phyloP scores from a whole-genome alignment of 2,888 invertebrate species.

The Neoascia interrupta region DNA sequence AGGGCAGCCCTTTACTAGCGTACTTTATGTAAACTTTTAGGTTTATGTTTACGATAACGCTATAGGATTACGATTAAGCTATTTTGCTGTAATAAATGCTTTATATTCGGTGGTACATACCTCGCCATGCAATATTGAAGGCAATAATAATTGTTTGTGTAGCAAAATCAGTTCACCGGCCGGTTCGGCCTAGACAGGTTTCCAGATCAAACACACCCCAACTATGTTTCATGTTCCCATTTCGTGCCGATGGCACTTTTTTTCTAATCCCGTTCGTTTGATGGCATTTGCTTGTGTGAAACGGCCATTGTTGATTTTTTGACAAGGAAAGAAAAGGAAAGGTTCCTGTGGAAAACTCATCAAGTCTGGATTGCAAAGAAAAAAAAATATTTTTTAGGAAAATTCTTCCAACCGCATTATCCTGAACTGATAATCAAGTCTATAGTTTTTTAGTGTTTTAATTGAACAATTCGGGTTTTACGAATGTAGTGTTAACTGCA shows the following conservation, averaged over 20 bases:
- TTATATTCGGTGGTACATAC: too few relatives aligned
- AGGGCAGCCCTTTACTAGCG: too few relatives aligned
- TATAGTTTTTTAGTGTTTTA: conserved; percentile 36
- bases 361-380: conserved; percentile 64
- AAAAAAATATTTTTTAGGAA: conserved; percentile 53
- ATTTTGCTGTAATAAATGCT: too few relatives aligned
- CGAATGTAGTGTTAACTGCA: conserved; percentile 60
- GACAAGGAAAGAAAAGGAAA: conserved; percentile 70
- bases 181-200: too few relatives aligned
- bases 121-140: too few relatives aligned
- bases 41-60: too few relatives aligned
- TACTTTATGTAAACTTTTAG: too few relatives aligned
- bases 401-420: conserved; percentile 34
- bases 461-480: conserved; percentile 36
- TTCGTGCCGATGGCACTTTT: conserved; percentile 26
- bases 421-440: conserved; percentile 32
- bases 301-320: conserved; percentile 71
- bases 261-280: conserved; percentile 49
- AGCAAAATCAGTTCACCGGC: too few relatives aligned
- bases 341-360: conserved; percentile 66
- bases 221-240: conserved; percentile 27
- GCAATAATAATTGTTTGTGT: too few relatives aligned
- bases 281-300: conserved; percentile 64
- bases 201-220: conserved; percentile 24
- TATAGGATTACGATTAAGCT: too few relatives aligned